Evolutionary conservation across 2,113 vertebrate species (phyloP).

Genomic region (Leptobrachium leishanense): DNA sequence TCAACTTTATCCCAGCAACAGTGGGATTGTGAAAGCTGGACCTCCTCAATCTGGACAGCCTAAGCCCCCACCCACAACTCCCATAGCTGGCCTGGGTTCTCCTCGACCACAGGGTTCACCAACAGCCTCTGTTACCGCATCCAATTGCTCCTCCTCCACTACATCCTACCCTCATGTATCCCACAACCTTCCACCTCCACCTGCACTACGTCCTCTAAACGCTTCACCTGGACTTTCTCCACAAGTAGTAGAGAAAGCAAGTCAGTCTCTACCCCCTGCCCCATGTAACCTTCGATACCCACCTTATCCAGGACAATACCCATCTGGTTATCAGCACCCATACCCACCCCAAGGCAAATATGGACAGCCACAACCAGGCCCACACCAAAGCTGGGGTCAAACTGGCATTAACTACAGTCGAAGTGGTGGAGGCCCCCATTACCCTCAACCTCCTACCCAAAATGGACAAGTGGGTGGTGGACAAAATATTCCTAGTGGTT

Average conservation of each 20-base stretch:
- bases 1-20: constrained; percentile 59
- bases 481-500: constrained; percentile 24
- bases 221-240: constrained; percentile 57
- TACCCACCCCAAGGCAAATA: constrained; percentile 52
- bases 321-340: constrained; percentile 64
- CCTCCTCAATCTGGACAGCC: constrained; percentile 64
- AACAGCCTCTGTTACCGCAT: constrained; percentile 61
- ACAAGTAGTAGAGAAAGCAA: constrained; percentile 80
- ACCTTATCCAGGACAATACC: constrained; percentile 54
- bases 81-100: constrained; percentile 66
- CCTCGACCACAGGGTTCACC: constrained; percentile 59
- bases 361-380: constrained; percentile 29
- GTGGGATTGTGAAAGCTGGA: constrained; percentile 51
- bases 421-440: constrained; percentile 16
- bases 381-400: constrained; percentile 30
- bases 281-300: constrained; percentile 65
- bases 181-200: constrained; percentile 84
- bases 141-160: constrained; percentile 46
- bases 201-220: constrained; percentile 86
- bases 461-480: constrained; percentile 41
- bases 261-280: constrained; percentile 62
- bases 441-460: constrained; percentile 28
- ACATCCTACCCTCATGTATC: constrained; percentile 68
- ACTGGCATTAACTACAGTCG: constrained; percentile 29
- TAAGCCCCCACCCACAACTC: constrained; percentile 78